phyloP scores from a whole-genome alignment of 2,113 vertebrate genomes.

The Syrmaticus mikado region DNA sequence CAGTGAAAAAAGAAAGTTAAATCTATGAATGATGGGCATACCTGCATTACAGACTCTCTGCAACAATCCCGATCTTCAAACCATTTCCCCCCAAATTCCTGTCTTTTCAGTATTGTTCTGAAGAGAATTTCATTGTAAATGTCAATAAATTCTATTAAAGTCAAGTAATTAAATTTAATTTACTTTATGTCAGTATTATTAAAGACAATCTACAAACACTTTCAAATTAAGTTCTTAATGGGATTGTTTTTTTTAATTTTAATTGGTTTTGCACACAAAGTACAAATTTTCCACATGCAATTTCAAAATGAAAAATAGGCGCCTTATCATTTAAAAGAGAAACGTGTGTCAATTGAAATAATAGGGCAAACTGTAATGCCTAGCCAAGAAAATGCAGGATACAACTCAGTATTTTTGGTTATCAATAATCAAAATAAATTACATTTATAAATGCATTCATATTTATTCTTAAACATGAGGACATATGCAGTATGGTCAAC shows the following conservation, averaged over 20 bases:
- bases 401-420: neutral
- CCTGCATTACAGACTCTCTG: neutral
- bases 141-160: neutral
- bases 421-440: neutral
- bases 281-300: neutral
- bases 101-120: neutral
- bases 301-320: neutral
- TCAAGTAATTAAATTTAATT: neutral
- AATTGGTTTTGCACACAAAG: neutral
- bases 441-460: neutral
- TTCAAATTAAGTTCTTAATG: neutral
- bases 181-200: neutral
- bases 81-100: neutral
- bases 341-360: neutral
- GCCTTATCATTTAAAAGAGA: neutral
- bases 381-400: neutral
- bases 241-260: neutral
- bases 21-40: neutral
- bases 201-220: neutral
- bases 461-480: neutral
- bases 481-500: neutral
- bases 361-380: neutral
- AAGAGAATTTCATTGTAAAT: neutral
- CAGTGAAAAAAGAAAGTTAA: constrained; percentile 23
- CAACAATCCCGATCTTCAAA: neutral